Evolutionary conservation across 2,113 vertebrate species (phyloP).

Genomic region (Periophthalmus modestus): DNA sequence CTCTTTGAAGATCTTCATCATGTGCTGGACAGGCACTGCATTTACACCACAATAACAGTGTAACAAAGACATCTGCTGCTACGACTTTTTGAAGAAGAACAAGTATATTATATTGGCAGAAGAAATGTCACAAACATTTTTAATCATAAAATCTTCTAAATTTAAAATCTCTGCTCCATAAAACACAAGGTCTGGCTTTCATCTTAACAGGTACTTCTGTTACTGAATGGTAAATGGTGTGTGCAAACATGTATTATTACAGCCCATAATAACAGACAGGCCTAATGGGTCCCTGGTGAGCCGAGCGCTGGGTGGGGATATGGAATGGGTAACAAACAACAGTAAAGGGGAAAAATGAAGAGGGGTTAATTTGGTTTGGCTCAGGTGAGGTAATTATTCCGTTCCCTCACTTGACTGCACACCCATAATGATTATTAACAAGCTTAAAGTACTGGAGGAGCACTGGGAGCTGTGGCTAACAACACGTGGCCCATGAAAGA

Average conservation of each 20-base stretch:
- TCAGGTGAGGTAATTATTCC: constrained; percentile 99
- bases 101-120: background rate
- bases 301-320: constrained; percentile 62
- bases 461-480: constrained; percentile 92
- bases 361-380: constrained; percentile 93
- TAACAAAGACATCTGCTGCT: background rate
- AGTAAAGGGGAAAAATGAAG: constrained; percentile 62
- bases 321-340: constrained; percentile 71
- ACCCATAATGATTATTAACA: constrained; percentile 99
- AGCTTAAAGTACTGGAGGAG: constrained; percentile 91
- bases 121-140: background rate
- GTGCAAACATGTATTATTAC: constrained; percentile 72
- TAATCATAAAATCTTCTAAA: background rate
- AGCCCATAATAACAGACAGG: constrained; percentile 77
- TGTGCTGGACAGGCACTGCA: constrained; percentile 17
- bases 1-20: constrained; percentile 22
- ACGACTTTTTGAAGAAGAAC: background rate
- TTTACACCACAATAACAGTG: background rate
- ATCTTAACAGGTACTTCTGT: constrained; percentile 56
- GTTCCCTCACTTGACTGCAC: constrained; percentile 93
- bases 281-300: constrained; percentile 80
- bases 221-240: constrained; percentile 69
- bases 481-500: constrained; percentile 69
- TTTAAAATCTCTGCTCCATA: constrained; percentile 15
- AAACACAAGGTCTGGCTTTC: constrained; percentile 28